Percentiles rank a stretch among this genome's conserved stretches.
Evolutionary conservation across 2,888 invertebrate species (phyloP).

Genomic region (Sclerodermus sp.): DNA sequence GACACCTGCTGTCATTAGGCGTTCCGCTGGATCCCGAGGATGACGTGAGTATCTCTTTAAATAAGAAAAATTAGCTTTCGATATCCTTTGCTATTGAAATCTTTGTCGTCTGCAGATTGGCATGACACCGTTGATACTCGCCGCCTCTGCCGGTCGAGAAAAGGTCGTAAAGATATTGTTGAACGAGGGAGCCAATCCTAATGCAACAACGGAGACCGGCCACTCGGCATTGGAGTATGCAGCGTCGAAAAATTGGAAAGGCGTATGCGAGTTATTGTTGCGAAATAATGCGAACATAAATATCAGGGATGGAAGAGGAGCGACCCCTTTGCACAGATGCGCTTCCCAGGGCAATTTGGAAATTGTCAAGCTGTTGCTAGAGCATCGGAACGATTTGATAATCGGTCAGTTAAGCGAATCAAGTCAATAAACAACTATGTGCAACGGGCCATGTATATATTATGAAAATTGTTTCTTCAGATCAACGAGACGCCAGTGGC

Average conservation of each 20-base stretch:
- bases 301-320: conserved; percentile 68
- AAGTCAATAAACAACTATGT: neutral
- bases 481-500: conserved; percentile 70
- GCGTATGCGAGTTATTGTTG: conserved; percentile 69
- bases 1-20: conserved; percentile 67
- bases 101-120: conserved; percentile 64
- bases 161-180: conserved; percentile 70
- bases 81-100: too few species aligned
- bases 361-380: conserved; percentile 69
- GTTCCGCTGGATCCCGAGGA: conserved; percentile 72
- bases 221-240: conserved; percentile 85
- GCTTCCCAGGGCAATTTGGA: conserved; percentile 74
- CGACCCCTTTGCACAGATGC: conserved; percentile 78
- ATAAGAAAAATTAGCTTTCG: neutral
- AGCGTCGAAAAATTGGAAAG: conserved; percentile 78
- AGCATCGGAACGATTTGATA: conserved; percentile 60
- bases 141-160: conserved; percentile 75
- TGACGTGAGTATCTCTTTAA: conserved; percentile 61
- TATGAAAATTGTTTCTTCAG: conserved; percentile 22
- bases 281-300: conserved; percentile 71
- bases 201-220: conserved; percentile 72
- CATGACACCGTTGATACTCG: conserved; percentile 78
- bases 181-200: conserved; percentile 71
- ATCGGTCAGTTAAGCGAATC: conserved; percentile 54
- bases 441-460: neutral